Base-by-base conservation (phyloP, 2,113 vertebrate genomes). In the Caracal caracal region DNA sequence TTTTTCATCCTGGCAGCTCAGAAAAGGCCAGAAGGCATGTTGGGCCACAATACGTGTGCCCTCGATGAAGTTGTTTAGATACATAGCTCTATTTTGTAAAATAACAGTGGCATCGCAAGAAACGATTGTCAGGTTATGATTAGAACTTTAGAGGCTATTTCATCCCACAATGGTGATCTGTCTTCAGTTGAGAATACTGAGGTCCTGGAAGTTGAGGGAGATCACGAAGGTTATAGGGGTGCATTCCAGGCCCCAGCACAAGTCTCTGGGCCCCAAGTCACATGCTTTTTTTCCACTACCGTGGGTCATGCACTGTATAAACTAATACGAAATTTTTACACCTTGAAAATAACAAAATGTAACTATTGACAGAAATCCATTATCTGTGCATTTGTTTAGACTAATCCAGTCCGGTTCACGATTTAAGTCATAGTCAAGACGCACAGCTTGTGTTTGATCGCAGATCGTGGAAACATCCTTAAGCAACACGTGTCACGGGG, bases 61-160 rank as follows among this genome's bases (percentile, higher is more conserved):
- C 43, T 93, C 37, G 10, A 66, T 88, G 15, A 88, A 76, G 75
- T 87, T 93, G 89, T 79, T 88, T 47, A 91, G 33, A 80, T 63
- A 92, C 89, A 37, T 76, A 75, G 40, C 83, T 80, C 37, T 66
- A 28, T 53, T 51, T 90, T 75, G 43, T 88, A 71, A 22, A 84
- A 51, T 56, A 93, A 71, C 26, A 82, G 6, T 22, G 53, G 19
- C 56, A 84, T 80, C 53, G 76, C 71, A 84, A 24, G 70, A 80
- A 93, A 43, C 53, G 33, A 75, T 49, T 96, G 37, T 80, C 70
- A 75, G 40, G 40, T 84, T 88, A 47, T 51, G 43, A 81, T 66
- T 53, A 51, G 37, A 47, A 71, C n/a, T 76, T 71, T 66, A 88
- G 47, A 97, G 43, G 83, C 22, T n/a, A 47, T 68, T 95, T 83